A percentile compares a stretch with the other conserved stretches of the same genome.
phyloP scores from a whole-genome alignment of 1,140 invertebrate species.

The Anastatus disparis region DNA sequence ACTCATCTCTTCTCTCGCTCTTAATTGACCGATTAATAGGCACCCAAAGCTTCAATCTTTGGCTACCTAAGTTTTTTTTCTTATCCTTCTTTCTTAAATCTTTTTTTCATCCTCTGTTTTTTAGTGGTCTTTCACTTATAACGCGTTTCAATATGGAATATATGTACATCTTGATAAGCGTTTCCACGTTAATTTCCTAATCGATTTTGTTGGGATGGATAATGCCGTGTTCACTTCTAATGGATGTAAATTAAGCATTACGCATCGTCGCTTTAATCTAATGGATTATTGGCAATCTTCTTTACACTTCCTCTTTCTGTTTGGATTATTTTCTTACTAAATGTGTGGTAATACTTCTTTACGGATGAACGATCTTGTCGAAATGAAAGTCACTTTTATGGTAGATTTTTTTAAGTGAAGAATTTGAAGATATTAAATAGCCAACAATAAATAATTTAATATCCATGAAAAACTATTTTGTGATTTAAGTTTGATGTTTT shows the following conservation, averaged over 20 bases:
- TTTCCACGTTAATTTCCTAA: constrained; percentile 17
- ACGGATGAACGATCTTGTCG: too few species aligned
- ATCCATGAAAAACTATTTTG: too few species aligned
- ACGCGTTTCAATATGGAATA: too few species aligned
- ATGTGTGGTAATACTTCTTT: too few species aligned
- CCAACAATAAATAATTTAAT: too few species aligned
- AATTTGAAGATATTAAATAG: too few species aligned
- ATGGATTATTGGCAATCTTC: background rate
- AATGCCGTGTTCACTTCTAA: background rate
- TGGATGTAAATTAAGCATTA: constrained; percentile 16
- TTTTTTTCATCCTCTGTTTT: background rate
- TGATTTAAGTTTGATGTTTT: too few species aligned
- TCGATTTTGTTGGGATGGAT: constrained; percentile 17
- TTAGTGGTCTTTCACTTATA: background rate
- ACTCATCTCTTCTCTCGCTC: constrained; percentile 17
- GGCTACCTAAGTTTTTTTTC: background rate
- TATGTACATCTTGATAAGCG: background rate
- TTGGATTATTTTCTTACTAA: too few species aligned
- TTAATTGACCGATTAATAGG: constrained; percentile 32
- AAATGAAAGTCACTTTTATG: too few species aligned
- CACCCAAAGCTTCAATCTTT: background rate
- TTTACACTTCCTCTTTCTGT: background rate
- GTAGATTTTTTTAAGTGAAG: too few species aligned
- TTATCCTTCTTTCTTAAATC: background rate
- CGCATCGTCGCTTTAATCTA: background rate